Evolutionary conservation across 1,140 invertebrate genomes (phyloP), one percentile per base, ranked within the genome.

Genomic region (Subanguina moxae): DNA sequence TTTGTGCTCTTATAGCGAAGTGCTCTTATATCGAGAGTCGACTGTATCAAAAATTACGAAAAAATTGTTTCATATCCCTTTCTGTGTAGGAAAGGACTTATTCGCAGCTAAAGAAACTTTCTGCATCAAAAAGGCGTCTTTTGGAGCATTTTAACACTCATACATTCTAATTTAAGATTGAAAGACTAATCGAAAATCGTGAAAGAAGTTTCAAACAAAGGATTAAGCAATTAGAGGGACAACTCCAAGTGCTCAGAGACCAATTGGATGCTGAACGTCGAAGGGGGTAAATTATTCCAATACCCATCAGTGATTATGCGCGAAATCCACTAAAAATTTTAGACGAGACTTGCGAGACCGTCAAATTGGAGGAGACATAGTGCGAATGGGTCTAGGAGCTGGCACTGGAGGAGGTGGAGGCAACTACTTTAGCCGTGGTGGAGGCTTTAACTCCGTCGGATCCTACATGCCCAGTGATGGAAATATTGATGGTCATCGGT

Each of bases 151-250:
- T n/a, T n/a, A n/a, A n/a, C n/a, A n/a, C n/a, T n/a, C n/a, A n/a
- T n/a, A n/a, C n/a, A n/a, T n/a, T n/a, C n/a, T n/a, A n/a, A 38
- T 65, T 76, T 52, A 32, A 79, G 77, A 82, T 80, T 45, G 78
- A 82, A 52, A 73, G 74, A 45, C 72, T 82, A 42, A 77, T 82
- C 42, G 80, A 82, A 46, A 81, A 77, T 45, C 66, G 80, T 59
- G 80, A 82, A 65, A 62, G 76, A 21, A 71, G 67, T 25, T 76
- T 71, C 57, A 66, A 65, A 52, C 78, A 82, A 25, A 74, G 76
- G 25, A 79, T 82, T 38, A 71, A 73, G 27, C 80, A 82, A 65
- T 62, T 82, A 15, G 80, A 82, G 70, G 65, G 74, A 30, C 80
- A 82, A 68, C 65, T 82, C 17, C 46, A 56, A 23, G 65, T 75